A percentile compares a stretch with the other conserved stretches of the same genome.
phyloP scores from a whole-genome alignment of 2,113 vertebrate genomes.

The Peromyscus californicus region DNA sequence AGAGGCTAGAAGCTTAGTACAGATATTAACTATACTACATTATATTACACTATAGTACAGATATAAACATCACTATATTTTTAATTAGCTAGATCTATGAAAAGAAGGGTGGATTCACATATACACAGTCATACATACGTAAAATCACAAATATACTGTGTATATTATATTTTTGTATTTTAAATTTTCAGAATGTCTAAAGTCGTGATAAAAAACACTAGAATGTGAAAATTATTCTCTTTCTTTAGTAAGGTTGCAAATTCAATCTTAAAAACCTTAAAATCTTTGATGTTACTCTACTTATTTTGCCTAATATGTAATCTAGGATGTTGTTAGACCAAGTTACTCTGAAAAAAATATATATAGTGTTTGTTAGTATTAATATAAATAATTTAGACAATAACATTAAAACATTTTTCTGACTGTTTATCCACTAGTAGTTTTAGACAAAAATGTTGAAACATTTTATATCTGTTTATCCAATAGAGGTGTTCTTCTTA shows the following conservation, averaged over 20 bases:
- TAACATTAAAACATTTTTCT: background rate
- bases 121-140: background rate
- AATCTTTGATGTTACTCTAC: background rate
- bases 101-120: background rate
- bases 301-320: constrained; percentile 57
- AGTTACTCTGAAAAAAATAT: background rate
- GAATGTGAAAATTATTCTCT: background rate
- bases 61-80: background rate
- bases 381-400: background rate
- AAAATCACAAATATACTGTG: background rate
- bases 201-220: background rate
- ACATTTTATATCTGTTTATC: background rate
- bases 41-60: too few species aligned
- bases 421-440: background rate
- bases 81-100: background rate
- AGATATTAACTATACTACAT: too few species aligned
- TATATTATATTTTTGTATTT: constrained; percentile 20
- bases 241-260: constrained; percentile 1
- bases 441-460: background rate
- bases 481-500: constrained; percentile 5
- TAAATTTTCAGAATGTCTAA: background rate
- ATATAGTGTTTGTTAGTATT: background rate
- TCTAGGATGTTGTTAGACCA: background rate
- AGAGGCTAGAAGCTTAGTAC: background rate
- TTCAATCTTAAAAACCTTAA: constrained; percentile 4